Base-by-base conservation (phyloP, 2,797 vertebrate genomes). In the Gallinago stenura region DNA sequence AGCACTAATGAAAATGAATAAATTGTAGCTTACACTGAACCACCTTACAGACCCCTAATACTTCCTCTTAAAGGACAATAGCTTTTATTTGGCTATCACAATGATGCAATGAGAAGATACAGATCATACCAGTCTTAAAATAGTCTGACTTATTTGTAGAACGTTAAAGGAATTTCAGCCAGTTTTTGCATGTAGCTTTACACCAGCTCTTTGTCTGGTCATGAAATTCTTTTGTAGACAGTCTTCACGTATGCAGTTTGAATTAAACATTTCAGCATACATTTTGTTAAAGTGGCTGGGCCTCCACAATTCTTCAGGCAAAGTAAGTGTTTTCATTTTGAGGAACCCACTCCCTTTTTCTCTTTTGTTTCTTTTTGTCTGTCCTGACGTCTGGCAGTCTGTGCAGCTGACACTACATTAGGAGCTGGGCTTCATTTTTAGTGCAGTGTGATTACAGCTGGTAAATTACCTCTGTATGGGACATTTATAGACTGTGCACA, bases 401-500 rank as follows among this genome's bases (percentile, higher is more conserved):
- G 14, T 54, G 33, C 20, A 80, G 9, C 15, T 43, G 41, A 45
- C 12, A 31, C 7, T 64, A 22, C 10, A 11, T 48, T 75, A 53
- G 17, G 17, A 57, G 2, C 12, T 60, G 31, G 5, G 7, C 31
- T 56, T 85, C 28, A 26, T 53, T 85, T 69, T 5, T 37, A 86
- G 51, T 39, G 39, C 9, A 35, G 3, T 61, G 7, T 46, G 24
- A 45, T 72, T 92, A 58, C 12, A 46, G 6, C 1, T n/a, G 62
- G 51, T 76, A 7, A 77, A 56, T 83, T 72, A 30, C 28, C 28
- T 30, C 51, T 6, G 1, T 22, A 54, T 26, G 35, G 7, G 12
- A 87, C 0, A 1, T 58, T 81, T 58, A 58, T 4, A 22, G 57
- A 10, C 5, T 35, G 2, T 51, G 3, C 24, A 5, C 13, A 33